Evolutionary conservation across 2,113 vertebrate species (phyloP), one percentile per base, ranked within the genome.

Genomic region (Catharus fuscescens): DNA sequence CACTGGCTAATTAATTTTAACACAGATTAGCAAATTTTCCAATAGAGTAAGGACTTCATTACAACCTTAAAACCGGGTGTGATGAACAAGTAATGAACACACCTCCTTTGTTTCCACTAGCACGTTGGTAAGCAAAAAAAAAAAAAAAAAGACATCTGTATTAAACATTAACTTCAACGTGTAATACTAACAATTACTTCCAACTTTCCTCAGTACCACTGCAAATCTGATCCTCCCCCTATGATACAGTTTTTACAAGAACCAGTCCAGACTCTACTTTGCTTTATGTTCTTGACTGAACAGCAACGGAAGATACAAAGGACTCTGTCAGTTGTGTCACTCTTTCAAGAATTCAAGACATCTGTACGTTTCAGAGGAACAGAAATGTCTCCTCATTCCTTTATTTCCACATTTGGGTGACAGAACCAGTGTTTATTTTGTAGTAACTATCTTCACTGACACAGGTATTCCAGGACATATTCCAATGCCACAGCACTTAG

Each of bases 271-370:
- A 70, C 29, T 60, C 20, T 3, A 53, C 9, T 2, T 54, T 66
- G 20, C 14, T 78, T 78, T 64, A 66, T 15, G 8, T 18, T 78
- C 42, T 34, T 62, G 18, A 61, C 24, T 18, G 8, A 18, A 47
- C 3, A 71, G 18, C 17, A 42, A 7, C 0, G 1, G 10, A 84
- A 83, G 16, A 67, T 4, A 16, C 2, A n/a, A 10, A 84, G 6
- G 12, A 60, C 26, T 60, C 42, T 18, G 12, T 65, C 28, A 56
- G 10, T 21, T 47, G 5, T 26, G 12, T 32, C 54, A 42, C 31
- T 54, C 18, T 60, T 64, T 10, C 32, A 90, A 62, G 19, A 86
- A 56, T 13, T 54, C 44, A 74, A 80, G 23, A 10, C 8, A 18
- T 4, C 15, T 18, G 36, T 2, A 9, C 8, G 1, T 25, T 80